These are phyloP conservation scores for Drosophila limbata DNA, from an alignment of 2,888 invertebrate genomes.

Conservation along the genomic window DNA sequence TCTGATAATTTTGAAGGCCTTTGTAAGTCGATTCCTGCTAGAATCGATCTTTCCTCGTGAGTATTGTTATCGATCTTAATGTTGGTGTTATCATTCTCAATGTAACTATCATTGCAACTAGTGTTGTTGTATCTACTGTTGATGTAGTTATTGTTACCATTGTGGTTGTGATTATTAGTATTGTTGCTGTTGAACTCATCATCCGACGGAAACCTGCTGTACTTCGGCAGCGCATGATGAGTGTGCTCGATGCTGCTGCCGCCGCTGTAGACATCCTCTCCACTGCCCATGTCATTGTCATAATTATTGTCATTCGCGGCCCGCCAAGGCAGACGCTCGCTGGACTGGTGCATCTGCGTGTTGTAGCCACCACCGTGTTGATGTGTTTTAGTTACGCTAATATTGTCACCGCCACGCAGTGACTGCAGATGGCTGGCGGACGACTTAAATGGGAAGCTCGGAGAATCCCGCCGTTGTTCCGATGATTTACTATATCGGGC, in stretches of 20 bases:
- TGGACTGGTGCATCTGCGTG: background rate
- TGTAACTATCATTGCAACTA: background rate
- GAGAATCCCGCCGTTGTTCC: background rate
- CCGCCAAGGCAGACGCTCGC: background rate
- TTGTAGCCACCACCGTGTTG: background rate
- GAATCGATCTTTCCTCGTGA: background rate
- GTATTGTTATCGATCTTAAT: background rate
- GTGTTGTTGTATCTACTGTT: background rate
- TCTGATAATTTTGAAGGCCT: background rate
- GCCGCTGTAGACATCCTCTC: slow-evolving; percentile 8
- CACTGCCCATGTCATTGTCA: slow-evolving; percentile 2
- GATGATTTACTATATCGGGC: background rate
- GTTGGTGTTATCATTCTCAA: background rate
- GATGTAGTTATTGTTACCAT: background rate
- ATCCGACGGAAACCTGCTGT: slow-evolving; percentile 3
- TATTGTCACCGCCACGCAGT: background rate
- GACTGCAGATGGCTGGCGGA: background rate
- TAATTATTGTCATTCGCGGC: background rate
- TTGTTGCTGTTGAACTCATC: background rate
- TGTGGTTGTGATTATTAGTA: background rate
- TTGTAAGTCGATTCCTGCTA: background rate
- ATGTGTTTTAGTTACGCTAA: background rate
- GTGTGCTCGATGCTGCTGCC: slow-evolving; percentile 1
- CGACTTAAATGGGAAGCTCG: background rate
- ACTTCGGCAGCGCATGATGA: slow-evolving; percentile 24